Evolutionary conservation across 2,797 vertebrate species (phyloP).

Genomic region (Intellagama lesueurii): DNA sequence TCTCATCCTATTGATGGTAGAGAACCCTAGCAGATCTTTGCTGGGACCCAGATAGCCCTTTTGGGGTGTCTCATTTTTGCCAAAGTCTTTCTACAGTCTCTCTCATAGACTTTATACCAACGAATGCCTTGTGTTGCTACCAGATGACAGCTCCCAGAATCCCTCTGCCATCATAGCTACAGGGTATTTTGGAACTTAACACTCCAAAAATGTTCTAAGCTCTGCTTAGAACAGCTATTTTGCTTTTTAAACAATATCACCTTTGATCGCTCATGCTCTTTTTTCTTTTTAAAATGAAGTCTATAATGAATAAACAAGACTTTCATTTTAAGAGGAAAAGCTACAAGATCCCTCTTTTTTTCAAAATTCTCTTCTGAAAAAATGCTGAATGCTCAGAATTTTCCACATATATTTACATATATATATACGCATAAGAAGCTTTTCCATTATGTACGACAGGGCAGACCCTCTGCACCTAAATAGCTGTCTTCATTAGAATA

Average conservation of each 20-base stretch:
- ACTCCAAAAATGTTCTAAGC: no score
- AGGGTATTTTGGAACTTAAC: no score
- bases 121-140: no score
- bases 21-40: no score
- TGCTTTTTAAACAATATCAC: neutral
- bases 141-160: no score
- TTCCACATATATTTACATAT: fast-evolving
- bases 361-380: neutral
- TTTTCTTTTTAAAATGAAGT: neutral
- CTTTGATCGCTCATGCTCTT: neutral
- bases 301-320: neutral
- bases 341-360: neutral
- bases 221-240: neutral
- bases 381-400: neutral
- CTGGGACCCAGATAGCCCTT: no score
- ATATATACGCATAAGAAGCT: fast-evolving
- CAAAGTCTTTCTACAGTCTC: no score
- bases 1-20: no score
- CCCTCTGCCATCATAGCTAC: no score
- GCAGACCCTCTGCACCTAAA: neutral
- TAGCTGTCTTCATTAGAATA: fast-evolving
- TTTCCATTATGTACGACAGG: fast-evolving
- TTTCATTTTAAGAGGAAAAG: neutral
- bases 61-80: no score
- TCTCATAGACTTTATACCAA: no score